A percentile compares a stretch with the other conserved stretches of the same genome.
Conservation (phyloP, 2,113 vertebrate genomes). For the Thamnaconus septentrionalis region DNA sequence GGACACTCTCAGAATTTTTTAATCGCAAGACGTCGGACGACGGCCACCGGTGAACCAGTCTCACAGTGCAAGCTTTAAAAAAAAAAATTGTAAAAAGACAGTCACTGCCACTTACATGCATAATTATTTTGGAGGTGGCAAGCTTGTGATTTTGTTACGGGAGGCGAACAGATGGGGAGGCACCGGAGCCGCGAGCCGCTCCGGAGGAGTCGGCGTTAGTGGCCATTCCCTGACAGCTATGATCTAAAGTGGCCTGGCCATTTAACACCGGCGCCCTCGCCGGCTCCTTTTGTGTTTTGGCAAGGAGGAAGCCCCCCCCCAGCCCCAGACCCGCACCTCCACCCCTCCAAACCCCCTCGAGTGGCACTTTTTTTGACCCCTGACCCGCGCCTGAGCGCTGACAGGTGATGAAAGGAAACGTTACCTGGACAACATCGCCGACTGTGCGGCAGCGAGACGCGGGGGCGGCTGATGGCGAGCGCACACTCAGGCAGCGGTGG, state of each 20-base stretch:
- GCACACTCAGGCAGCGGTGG: slow-evolving; percentile 8
- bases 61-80: too few species aligned
- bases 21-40: too few species aligned
- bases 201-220: too few species aligned
- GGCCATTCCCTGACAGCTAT: too few species aligned
- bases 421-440: slow-evolving; percentile 55
- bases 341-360: too few species aligned
- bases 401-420: slow-evolving; percentile 51
- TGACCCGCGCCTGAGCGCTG: slow-evolving; percentile 21
- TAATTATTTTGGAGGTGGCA: slow-evolving; percentile 14
- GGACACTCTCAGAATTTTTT: too few species aligned
- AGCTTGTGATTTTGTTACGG: slow-evolving; percentile 26
- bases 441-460: slow-evolving; percentile 30
- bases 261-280: too few species aligned
- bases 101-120: slow-evolving; percentile 6
- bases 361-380: background rate
- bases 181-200: background rate
- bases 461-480: slow-evolving; percentile 28
- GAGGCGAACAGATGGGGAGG: slow-evolving; percentile 7
- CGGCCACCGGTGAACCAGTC: too few species aligned
- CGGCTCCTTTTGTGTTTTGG: background rate
- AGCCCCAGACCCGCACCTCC: too few species aligned
- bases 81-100: too few species aligned
- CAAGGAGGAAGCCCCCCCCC: too few species aligned
- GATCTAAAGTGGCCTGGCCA: too few species aligned